Conservation (phyloP, 2,888 invertebrate genomes). For the Falcaria lacertinaria region DNA sequence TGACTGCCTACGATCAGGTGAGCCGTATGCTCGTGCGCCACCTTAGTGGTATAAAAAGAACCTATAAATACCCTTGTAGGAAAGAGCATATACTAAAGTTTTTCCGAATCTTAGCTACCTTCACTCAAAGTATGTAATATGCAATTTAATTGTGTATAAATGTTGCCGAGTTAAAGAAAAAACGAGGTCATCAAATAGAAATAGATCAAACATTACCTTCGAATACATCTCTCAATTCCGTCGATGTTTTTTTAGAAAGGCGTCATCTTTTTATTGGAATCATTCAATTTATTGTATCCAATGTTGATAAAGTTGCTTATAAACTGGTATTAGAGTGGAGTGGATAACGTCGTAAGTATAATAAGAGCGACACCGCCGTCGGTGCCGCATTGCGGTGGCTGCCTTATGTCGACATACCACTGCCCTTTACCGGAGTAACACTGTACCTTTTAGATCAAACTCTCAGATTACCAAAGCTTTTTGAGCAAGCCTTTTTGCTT, state of each 20-base stretch:
- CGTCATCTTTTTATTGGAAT: slow-evolving; percentile 15
- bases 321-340: slow-evolving; percentile 56
- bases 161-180: not conserved
- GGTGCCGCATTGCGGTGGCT: slow-evolving; percentile 73
- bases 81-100: no score
- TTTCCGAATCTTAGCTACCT: no score
- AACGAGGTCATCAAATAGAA: not conserved
- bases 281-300: slow-evolving; percentile 13
- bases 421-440: slow-evolving; percentile 60
- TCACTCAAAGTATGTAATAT: no score
- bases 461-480: slow-evolving; percentile 16
- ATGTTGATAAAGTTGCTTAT: slow-evolving; percentile 36
- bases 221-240: slow-evolving; percentile 3
- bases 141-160: not conserved
- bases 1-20: no score
- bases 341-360: slow-evolving; percentile 61
- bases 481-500: slow-evolving; percentile 14
- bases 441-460: slow-evolving; percentile 42
- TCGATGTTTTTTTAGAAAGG: slow-evolving; percentile 7
- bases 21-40: no score
- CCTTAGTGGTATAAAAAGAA: no score
- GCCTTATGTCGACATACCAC: slow-evolving; percentile 71
- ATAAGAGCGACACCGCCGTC: slow-evolving; percentile 53
- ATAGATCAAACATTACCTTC: not conserved
- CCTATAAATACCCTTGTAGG: no score